Percentiles rank a stretch among this genome's conserved stretches.
These are phyloP conservation scores for Drosophila pectinifera DNA, from an alignment of 1,140 invertebrate species.

Conservation along the genomic window DNA sequence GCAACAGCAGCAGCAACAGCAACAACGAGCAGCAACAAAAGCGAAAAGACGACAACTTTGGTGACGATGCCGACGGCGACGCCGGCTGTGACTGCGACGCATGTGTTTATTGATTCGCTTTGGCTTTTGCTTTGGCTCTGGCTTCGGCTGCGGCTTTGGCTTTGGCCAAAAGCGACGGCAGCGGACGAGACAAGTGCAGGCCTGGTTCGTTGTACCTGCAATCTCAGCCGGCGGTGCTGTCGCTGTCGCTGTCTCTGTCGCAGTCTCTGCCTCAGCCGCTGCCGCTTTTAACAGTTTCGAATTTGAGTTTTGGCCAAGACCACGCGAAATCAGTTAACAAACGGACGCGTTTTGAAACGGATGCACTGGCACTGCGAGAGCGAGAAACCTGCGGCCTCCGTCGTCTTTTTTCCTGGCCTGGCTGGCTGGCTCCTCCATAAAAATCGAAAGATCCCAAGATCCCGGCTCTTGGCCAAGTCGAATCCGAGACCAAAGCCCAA, in stretches of 20 bases:
- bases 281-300: constrained; percentile 67
- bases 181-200: constrained; percentile 64
- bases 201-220: constrained; percentile 72
- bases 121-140: constrained; percentile 47
- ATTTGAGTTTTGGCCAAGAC: constrained; percentile 76
- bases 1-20: constrained; percentile 10
- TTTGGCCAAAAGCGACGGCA: constrained; percentile 26
- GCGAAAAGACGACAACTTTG: constrained; percentile 74
- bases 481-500: constrained; percentile 2
- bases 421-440: constrained; percentile 45
- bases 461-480: constrained; percentile 12
- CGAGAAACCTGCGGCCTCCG: constrained; percentile 35
- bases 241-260: constrained; percentile 13
- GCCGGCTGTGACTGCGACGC: constrained; percentile 35
- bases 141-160: constrained; percentile 53
- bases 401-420: constrained; percentile 20
- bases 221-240: constrained; percentile 32
- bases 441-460: constrained; percentile 31
- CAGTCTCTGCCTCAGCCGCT: constrained; percentile 25
- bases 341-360: constrained; percentile 83
- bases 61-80: constrained; percentile 30
- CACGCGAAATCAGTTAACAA: constrained; percentile 85
- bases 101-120: constrained; percentile 74
- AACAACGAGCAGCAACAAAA: constrained; percentile 59
- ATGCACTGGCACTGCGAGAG: constrained; percentile 54